A percentile compares a stretch with the other conserved stretches of the same genome.
Evolutionary conservation across 2,888 invertebrate species (phyloP).

Genomic region (Napeogenes sylphis): DNA sequence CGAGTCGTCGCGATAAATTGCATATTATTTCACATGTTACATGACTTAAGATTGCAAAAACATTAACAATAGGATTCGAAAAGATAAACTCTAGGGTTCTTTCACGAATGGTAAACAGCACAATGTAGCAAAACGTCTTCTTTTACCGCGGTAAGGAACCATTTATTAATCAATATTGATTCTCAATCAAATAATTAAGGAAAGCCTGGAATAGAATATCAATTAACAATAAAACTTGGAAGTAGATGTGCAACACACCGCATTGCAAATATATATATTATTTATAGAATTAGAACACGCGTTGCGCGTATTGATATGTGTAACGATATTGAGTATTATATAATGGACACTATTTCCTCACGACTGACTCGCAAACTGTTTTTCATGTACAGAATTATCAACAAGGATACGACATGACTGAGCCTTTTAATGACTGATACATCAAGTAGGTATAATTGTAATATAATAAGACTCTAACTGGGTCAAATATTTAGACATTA

Average conservation of each 20-base stretch:
- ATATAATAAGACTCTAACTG: too few relatives aligned
- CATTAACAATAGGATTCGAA: background rate
- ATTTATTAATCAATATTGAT: too few relatives aligned
- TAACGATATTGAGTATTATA: constrained; percentile 9
- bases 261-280: background rate
- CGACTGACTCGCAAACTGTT: background rate
- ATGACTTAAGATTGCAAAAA: constrained; percentile 19
- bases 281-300: constrained; percentile 1
- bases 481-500: too few relatives aligned
- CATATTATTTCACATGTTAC: constrained; percentile 47
- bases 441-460: too few relatives aligned
- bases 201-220: background rate
- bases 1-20: constrained; percentile 41
- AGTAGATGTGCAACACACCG: background rate
- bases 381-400: constrained; percentile 5
- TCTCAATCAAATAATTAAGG: too few relatives aligned
- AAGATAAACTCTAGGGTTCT: too few relatives aligned
- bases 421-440: too few relatives aligned
- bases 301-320: constrained; percentile 1
- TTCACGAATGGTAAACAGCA: too few relatives aligned
- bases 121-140: too few relatives aligned
- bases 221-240: background rate
- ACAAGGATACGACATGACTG: background rate
- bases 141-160: too few relatives aligned
- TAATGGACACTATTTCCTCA: constrained; percentile 3